These are phyloP conservation scores for Apostichopus parvimensis DNA, from an alignment of 35 echinoderm and acorn worm species.

Conservation along the genomic window DNA sequence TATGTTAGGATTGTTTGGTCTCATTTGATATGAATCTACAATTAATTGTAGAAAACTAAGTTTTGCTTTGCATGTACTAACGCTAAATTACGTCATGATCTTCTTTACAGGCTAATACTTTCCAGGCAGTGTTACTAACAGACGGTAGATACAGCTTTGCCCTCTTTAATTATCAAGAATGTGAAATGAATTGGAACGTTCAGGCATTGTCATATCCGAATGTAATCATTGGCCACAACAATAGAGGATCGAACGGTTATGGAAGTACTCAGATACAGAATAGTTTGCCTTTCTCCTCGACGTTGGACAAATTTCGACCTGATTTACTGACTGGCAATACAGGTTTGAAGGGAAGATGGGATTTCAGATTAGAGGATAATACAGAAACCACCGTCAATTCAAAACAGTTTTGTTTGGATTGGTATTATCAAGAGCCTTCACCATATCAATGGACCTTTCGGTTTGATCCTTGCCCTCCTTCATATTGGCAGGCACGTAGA, in stretches of 20 bases:
- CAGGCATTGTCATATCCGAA: background rate
- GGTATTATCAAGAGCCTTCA: slow-evolving; percentile 39
- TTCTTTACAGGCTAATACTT: slow-evolving; percentile 61
- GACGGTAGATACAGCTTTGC: slow-evolving; percentile 61
- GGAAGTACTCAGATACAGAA: slow-evolving; percentile 9
- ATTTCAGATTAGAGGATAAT: slow-evolving; percentile 51
- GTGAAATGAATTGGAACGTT: slow-evolving; percentile 67
- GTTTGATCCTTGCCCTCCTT: slow-evolving; percentile 41
- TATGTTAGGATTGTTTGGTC: too few relatives aligned
- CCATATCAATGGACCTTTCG: background rate
- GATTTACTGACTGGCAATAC: slow-evolving; percentile 43
- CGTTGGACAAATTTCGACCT: slow-evolving; percentile 10
- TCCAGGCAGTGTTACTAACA: slow-evolving; percentile 63
- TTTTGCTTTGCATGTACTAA: too few relatives aligned
- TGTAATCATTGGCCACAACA: slow-evolving; percentile 66
- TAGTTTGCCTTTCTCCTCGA: slow-evolving; percentile 1
- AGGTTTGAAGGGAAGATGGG: slow-evolving; percentile 25
- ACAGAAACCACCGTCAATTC: slow-evolving; percentile 37
- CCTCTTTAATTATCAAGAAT: slow-evolving; percentile 55
- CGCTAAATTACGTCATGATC: too few relatives aligned
- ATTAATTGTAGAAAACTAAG: too few relatives aligned
- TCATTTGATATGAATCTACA: too few relatives aligned
- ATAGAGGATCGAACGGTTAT: background rate
- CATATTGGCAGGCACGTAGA: slow-evolving; percentile 39
- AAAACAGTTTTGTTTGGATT: slow-evolving; percentile 47